Evolutionary conservation across 2,797 vertebrate species (phyloP).

Genomic region (Centropyge bicolor): DNA sequence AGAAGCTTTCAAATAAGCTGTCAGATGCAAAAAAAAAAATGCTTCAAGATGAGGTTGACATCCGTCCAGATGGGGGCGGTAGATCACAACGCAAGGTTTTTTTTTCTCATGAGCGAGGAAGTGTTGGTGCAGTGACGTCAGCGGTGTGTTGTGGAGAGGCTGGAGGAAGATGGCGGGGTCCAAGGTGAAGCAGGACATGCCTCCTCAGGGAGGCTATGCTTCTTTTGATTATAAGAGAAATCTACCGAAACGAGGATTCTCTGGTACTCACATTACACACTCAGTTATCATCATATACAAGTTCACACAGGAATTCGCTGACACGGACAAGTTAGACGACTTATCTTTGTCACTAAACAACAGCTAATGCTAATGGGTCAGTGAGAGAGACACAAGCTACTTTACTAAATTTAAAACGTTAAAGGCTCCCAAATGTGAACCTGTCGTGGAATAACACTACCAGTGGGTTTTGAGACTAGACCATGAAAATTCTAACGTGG

Average conservation of each 20-base stretch:
- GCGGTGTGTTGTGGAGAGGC: conserved; percentile 24
- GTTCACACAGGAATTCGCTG: no score
- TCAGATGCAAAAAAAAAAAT: background rate
- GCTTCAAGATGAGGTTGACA: background rate
- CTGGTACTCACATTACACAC: conserved; percentile 83
- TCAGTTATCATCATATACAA: background rate
- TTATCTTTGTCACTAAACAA: background rate
- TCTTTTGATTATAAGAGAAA: conserved; percentile 94
- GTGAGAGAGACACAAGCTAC: background rate
- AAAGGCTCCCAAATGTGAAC: accelerated
- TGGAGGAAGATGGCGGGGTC: conserved; percentile 88
- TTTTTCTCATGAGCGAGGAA: conserved; percentile 33
- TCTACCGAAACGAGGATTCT: conserved; percentile 91
- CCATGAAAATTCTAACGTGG: background rate
- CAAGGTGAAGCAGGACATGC: conserved; percentile 99
- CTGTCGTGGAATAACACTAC: accelerated
- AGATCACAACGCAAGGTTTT: background rate
- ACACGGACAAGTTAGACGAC: accelerated
- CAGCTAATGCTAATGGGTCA: conserved; percentile 58
- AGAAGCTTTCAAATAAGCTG: background rate
- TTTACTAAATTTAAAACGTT: background rate
- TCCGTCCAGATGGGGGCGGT: conserved; percentile 32
- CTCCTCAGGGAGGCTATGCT: conserved; percentile 92
- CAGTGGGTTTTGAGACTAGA: accelerated
- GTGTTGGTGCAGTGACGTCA: conserved; percentile 20